phyloP scores from a whole-genome alignment of 1,140 invertebrate genomes.

The Berghia stephanieae region DNA sequence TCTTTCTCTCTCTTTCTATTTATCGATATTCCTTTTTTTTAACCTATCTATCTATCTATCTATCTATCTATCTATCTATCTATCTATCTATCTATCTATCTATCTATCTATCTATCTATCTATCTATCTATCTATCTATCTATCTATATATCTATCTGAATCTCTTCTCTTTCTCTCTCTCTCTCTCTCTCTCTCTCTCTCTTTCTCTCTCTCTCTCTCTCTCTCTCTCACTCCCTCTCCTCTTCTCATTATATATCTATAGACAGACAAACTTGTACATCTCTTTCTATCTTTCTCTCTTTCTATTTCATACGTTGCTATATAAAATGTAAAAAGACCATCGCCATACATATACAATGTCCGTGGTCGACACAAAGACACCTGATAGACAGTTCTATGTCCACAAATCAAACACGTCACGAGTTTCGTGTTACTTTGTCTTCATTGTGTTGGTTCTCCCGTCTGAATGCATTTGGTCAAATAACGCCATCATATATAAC shows the following conservation, averaged over 20 bases:
- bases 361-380: too few species aligned
- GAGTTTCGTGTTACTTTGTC: too few species aligned
- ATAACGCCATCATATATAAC: too few species aligned
- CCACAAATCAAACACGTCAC: too few species aligned
- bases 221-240: neutral
- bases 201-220: neutral
- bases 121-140: neutral
- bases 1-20: neutral
- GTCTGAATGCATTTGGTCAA: too few species aligned
- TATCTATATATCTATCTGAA: neutral
- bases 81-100: neutral
- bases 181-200: neutral
- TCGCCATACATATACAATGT: too few species aligned
- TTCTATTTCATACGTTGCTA: constrained; percentile 1
- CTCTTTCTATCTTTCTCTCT: constrained; percentile 6
- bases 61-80: neutral
- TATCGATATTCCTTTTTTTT: neutral
- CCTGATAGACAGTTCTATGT: too few species aligned
- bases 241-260: neutral
- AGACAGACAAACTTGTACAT: neutral
- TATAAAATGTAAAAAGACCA: too few species aligned
- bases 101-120: neutral
- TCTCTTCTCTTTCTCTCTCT: constrained; percentile 4
- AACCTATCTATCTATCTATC: neutral
- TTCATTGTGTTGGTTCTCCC: too few species aligned